Evolutionary conservation across 2,888 invertebrate species (phyloP).

Genomic region (Chironomus riparius): DNA sequence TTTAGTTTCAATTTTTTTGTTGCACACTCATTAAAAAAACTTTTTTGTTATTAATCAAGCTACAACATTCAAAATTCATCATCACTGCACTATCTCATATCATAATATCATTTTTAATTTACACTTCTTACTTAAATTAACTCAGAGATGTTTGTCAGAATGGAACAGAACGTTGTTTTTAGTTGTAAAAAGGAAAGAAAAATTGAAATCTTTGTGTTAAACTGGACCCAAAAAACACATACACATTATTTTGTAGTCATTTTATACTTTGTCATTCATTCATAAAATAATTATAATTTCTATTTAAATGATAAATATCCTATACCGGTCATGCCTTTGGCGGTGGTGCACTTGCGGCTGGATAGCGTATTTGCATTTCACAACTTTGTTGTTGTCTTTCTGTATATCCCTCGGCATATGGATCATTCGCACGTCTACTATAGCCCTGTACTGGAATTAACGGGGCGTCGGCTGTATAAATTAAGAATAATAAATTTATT

Average conservation of each 20-base stretch:
- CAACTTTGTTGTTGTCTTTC: slow-evolving; percentile 13
- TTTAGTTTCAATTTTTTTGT: no score
- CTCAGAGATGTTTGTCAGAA: no score
- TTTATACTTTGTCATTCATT: background rate
- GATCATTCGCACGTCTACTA: slow-evolving; percentile 14
- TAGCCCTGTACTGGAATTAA: slow-evolving; percentile 27
- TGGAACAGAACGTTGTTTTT: no score
- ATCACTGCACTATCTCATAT: no score
- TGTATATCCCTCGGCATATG: slow-evolving; percentile 16
- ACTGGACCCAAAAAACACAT: background rate
- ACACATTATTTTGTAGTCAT: background rate
- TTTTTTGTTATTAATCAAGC: no score
- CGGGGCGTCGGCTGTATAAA: slow-evolving; percentile 22
- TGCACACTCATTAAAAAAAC: no score
- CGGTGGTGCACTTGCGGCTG: background rate
- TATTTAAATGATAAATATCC: background rate
- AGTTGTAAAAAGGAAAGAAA: background rate
- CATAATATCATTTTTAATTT: no score
- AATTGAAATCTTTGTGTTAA: background rate
- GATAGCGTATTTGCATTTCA: slow-evolving; percentile 24
- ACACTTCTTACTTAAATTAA: no score
- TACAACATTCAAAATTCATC: no score
- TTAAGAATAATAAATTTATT: background rate
- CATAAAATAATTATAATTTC: background rate
- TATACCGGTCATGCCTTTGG: slow-evolving; percentile 19